Base-by-base conservation (phyloP, 1,140 invertebrate species). In the Drosophila leontia region DNA sequence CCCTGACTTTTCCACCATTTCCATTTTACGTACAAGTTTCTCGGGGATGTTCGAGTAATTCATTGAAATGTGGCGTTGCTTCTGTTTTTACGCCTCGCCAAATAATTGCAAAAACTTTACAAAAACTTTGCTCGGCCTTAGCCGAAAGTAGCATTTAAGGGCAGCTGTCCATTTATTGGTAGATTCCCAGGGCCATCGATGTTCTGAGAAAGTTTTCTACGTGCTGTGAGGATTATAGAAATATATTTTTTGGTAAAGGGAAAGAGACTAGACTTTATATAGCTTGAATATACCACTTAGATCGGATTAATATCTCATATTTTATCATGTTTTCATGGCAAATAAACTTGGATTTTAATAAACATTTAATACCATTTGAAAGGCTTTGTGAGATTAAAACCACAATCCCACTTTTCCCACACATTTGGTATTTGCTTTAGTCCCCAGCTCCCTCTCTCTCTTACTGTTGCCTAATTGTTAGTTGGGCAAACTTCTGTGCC, bases 41-140 rank as follows among this genome's bases (percentile, higher is more conserved):
- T 8, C 17, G 37, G 37, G 19, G 19, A 42, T 35, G 62, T 41
- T 48, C 57, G 47, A 44, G 37, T 42, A 53, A 45, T 59, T 55
- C 69, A 57, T 75, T 65, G 72, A 68, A 83, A 80, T 79, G 64
- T 53, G 51, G 51, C 51, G 57, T 63, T 83, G 71, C 77, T 82
- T 70, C 80, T 75, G 53, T 79, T 67, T 77, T 82, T 87, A 86
- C 67, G 68, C 67, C 85, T 80, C 63, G 55, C 65, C 69, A 70
- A 78, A 87, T 86, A 86, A 82, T 82, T 86, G 83, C 79, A 72
- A 68, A 83, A 75, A 78, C 50, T 80, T 69, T 69, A 62, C 19
- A 63, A 61, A 75, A 75, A 67, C 53, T 78, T 69, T 59, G n/a
- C 5, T 9, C 39, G 47, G n/a, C 29, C 37, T 41, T 32, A 39